These are phyloP conservation scores for Synanthedon vespiformis DNA, from an alignment of 2,888 invertebrate genomes.

Conservation along the genomic window DNA sequence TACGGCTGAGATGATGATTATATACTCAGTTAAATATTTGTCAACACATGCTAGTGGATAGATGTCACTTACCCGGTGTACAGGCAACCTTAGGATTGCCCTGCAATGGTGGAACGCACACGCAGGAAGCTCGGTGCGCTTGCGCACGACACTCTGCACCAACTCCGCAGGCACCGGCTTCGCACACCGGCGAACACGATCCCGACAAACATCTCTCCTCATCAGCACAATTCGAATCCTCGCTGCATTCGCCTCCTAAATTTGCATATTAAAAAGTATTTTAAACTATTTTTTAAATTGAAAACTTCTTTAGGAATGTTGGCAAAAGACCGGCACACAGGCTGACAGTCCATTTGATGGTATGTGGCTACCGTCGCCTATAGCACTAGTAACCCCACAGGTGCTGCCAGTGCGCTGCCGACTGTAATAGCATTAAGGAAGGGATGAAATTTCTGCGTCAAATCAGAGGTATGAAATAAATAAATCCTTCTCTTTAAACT, in stretches of 20 bases:
- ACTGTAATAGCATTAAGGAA: too few species aligned
- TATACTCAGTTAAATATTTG: neutral
- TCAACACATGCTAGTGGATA: neutral
- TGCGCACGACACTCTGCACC: conserved; percentile 83
- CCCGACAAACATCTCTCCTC: conserved; percentile 80
- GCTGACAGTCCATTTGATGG: too few species aligned
- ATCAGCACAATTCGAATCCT: conserved; percentile 78
- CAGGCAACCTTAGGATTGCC: conserved; percentile 89
- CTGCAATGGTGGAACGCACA: conserved; percentile 77
- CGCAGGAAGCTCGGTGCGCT: conserved; percentile 82
- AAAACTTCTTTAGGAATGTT: too few species aligned
- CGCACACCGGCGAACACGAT: conserved; percentile 83
- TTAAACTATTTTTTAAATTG: too few species aligned
- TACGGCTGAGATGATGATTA: neutral
- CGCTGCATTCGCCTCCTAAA: conserved; percentile 73
- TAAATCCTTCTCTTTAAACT: too few species aligned
- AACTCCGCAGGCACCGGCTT: conserved; percentile 76
- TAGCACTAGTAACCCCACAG: too few species aligned
- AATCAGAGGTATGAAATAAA: too few species aligned
- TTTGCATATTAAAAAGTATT: too few species aligned
- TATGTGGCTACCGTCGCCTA: too few species aligned
- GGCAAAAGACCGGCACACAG: too few species aligned
- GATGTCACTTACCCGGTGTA: conserved; percentile 50
- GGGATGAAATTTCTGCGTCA: too few species aligned
- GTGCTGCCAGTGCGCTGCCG: too few species aligned